phyloP scores from a whole-genome alignment of 2,113 vertebrate genomes.

The Nibea coibor region DNA sequence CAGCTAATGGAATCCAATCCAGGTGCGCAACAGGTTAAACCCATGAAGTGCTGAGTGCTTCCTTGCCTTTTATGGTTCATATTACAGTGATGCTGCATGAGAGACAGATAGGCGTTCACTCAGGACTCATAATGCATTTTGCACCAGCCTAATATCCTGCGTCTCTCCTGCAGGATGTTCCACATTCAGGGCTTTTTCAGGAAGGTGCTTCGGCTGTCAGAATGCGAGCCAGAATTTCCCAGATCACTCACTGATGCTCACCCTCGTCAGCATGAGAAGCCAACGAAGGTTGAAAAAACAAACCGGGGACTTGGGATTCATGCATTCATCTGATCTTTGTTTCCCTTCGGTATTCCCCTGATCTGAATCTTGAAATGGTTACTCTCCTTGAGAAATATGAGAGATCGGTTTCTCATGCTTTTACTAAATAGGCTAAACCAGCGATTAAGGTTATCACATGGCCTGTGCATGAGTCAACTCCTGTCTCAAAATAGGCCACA shows the following conservation, averaged over 20 bases:
- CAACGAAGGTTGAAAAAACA: not conserved
- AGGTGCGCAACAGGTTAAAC: not conserved
- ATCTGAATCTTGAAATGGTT: slow-evolving; percentile 20
- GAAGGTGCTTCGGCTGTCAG: not conserved
- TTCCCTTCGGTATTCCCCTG: slow-evolving; percentile 12
- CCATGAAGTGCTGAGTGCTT: slow-evolving; percentile 21
- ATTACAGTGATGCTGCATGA: slow-evolving; percentile 29
- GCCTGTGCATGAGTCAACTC: slow-evolving; percentile 39
- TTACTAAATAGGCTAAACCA: slow-evolving; percentile 48
- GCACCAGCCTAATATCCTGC: not conserved
- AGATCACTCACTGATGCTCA: slow-evolving; percentile 20
- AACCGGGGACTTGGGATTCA: not conserved
- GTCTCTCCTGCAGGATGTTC: slow-evolving; percentile 2
- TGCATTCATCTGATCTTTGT: not conserved
- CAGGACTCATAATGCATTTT: slow-evolving; percentile 40
- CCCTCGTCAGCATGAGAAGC: slow-evolving; percentile 16
- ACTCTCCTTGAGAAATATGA: slow-evolving; percentile 7
- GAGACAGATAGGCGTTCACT: slow-evolving; percentile 24
- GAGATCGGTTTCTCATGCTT: slow-evolving; percentile 22
- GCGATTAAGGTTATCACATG: slow-evolving; percentile 53
- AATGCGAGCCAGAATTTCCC: not conserved
- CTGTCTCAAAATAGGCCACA: slow-evolving; percentile 54
- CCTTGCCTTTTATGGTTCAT: slow-evolving; percentile 22
- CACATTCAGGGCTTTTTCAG: slow-evolving; percentile 15
- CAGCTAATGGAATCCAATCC: not conserved